These are phyloP conservation scores for Strongylocentrotus purpuratus DNA, from an alignment of 35 echinoderm and acorn worm genomes.

Conservation along the genomic window DNA sequence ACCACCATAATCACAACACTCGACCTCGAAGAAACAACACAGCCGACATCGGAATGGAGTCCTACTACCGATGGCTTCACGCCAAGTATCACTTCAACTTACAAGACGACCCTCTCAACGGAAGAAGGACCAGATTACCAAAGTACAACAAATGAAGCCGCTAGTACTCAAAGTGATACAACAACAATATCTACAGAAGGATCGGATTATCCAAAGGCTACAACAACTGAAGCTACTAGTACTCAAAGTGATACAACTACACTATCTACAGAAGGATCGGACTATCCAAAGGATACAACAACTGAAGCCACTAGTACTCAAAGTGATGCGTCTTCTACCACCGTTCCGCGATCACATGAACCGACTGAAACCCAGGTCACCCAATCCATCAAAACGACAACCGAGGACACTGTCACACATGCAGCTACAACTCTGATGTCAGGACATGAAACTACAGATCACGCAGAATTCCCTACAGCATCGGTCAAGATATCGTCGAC, in stretches of 20 bases:
- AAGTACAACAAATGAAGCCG: no score
- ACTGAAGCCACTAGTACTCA: not conserved
- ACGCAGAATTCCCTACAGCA: not conserved
- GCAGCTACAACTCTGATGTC: not conserved
- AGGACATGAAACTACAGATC: not conserved
- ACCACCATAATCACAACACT: not conserved
- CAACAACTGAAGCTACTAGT: no score
- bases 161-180: no score
- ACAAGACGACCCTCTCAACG: no score
- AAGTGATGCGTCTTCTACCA: not conserved
- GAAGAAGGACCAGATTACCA: not conserved
- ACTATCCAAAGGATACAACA: not conserved
- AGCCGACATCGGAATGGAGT: not conserved
- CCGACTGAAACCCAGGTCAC: not conserved
- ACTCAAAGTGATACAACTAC: no score
- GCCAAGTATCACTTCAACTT: no score
- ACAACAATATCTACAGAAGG: no score
- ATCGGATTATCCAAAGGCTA: no score
- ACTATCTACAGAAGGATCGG: no score
- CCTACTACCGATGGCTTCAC: no score
- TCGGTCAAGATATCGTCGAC: not conserved
- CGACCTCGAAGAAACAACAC: not conserved
- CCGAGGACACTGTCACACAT: not conserved
- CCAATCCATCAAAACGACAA: not conserved
- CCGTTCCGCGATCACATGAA: not conserved